Conservation (phyloP, 2,113 vertebrate species). For the Neofelis nebulosa region DNA sequence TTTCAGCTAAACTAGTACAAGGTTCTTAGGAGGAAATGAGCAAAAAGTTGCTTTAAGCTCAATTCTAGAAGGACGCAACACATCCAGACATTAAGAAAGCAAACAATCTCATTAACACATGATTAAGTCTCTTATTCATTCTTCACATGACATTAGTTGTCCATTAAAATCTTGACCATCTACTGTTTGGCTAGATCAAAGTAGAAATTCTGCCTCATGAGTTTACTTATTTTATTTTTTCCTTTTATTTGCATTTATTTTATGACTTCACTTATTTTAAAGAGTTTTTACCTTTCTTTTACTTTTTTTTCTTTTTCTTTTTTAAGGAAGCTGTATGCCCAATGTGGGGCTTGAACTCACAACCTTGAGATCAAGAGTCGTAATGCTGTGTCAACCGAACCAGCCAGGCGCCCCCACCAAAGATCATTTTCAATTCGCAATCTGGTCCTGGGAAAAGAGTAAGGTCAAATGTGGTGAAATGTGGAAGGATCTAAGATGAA, state of each 20-base stretch:
- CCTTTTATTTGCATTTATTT: neutral
- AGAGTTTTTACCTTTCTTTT: too few species aligned
- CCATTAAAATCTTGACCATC: neutral
- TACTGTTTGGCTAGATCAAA: neutral
- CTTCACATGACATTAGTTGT: neutral
- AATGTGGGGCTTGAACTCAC: neutral
- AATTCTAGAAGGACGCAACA: neutral
- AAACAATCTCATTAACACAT: neutral
- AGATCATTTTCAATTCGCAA: neutral
- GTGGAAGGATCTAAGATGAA: neutral
- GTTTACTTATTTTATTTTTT: neutral
- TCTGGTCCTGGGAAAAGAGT: neutral
- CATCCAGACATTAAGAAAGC: neutral
- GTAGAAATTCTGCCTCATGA: neutral
- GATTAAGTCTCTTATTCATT: neutral
- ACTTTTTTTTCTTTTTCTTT: neutral
- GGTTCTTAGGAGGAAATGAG: neutral
- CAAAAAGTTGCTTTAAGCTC: neutral
- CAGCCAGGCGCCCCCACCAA: neutral
- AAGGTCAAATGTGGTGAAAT: neutral
- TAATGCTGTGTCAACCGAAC: neutral
- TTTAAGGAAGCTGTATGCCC: neutral
- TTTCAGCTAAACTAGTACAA: neutral
- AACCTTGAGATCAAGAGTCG: neutral
- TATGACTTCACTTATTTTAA: neutral